Conservation (phyloP, 2,113 vertebrate species). For the Pogona vitticeps region DNA sequence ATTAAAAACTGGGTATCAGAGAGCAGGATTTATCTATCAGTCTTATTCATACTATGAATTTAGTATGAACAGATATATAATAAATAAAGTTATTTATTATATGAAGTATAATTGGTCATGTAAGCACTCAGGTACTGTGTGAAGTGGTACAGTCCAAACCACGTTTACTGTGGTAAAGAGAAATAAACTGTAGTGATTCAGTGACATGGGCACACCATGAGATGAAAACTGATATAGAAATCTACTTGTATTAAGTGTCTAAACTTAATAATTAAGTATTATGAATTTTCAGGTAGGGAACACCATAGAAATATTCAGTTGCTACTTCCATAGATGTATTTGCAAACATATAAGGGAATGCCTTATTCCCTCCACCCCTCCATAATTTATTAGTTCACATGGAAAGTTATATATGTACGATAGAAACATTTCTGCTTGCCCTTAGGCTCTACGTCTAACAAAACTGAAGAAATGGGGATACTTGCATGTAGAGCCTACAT, state of each 20-base stretch:
- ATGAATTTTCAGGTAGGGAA: slow-evolving; percentile 28
- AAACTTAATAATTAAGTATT: slow-evolving; percentile 3
- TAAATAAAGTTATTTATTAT: neutral
- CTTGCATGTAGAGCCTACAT: too few species aligned
- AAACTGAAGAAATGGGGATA: too few species aligned
- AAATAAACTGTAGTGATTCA: neutral
- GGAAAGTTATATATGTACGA: too few species aligned
- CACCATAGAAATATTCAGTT: neutral
- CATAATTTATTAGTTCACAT: too few species aligned
- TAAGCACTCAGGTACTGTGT: neutral
- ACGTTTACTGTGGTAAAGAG: neutral
- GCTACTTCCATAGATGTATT: too few species aligned
- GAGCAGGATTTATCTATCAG: neutral
- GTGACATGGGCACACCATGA: neutral
- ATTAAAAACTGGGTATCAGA: neutral
- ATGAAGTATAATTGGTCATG: neutral
- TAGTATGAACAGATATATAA: too few species aligned
- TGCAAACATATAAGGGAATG: too few species aligned
- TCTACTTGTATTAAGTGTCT: neutral
- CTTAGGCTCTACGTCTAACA: too few species aligned
- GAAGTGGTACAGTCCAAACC: too few species aligned
- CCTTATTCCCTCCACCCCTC: too few species aligned
- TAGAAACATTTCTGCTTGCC: too few species aligned
- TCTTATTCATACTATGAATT: too few species aligned
- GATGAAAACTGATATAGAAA: neutral